These are phyloP conservation scores for Varanus salvator DNA, from an alignment of 2,113 vertebrate genomes.

Conservation along the genomic window DNA sequence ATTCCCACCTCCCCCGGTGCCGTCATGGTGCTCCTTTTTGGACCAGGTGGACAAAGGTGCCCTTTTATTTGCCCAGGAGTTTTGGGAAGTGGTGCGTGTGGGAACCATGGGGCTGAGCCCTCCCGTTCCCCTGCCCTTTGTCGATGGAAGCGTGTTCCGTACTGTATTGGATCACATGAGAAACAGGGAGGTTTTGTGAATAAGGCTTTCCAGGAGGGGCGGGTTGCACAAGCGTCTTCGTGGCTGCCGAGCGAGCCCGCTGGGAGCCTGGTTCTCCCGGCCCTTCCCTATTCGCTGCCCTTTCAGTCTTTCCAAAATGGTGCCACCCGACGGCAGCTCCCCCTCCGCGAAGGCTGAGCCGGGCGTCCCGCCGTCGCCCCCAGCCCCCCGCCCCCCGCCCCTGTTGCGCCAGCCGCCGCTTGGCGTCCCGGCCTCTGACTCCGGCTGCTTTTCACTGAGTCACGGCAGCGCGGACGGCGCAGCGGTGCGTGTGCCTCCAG, in stretches of 20 bases:
- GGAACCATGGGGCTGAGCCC: no score
- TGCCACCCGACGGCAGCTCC: neutral
- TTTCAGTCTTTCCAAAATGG: no score
- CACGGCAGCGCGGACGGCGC: neutral
- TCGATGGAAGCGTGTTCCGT: neutral
- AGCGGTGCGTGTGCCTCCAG: neutral
- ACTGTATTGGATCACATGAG: neutral
- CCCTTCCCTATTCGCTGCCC: neutral
- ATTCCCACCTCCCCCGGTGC: no score
- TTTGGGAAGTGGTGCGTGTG: no score
- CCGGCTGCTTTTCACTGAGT: neutral
- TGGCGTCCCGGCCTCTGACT: neutral
- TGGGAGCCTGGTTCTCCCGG: neutral
- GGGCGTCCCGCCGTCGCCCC: neutral
- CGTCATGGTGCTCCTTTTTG: no score
- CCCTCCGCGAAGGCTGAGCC: neutral
- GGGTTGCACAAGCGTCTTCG: no score
- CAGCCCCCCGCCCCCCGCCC: neutral
- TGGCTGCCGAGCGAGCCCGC: no score
- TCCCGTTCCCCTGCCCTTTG: no score
- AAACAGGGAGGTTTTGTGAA: no score
- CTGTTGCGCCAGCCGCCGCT: neutral
- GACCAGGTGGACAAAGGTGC: no score
- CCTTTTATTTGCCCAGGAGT: no score
- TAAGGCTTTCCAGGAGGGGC: no score